A percentile compares a stretch with the other conserved stretches of the same genome.
Conservation (phyloP, 2,888 invertebrate genomes). For the Tenthredo mesomela region DNA sequence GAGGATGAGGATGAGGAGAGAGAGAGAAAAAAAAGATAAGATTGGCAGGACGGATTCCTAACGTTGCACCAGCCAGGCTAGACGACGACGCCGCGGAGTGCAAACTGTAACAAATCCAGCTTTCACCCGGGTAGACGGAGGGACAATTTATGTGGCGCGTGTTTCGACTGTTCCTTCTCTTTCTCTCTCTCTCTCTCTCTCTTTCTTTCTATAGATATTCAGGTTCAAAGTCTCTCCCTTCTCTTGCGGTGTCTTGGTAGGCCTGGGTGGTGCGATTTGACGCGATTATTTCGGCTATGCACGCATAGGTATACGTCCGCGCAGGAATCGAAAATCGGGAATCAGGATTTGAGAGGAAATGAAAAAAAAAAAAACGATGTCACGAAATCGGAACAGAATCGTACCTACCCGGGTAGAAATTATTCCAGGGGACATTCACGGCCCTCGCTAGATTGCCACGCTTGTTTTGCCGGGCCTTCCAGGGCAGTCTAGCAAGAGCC, state of each 20-base stretch:
- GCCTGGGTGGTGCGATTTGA: neutral
- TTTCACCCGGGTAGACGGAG: constrained; percentile 76
- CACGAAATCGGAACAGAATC: no score
- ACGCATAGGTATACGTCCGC: no score
- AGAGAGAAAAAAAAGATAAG: constrained; percentile 47
- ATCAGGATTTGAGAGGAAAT: neutral
- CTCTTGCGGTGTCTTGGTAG: neutral
- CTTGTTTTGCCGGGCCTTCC: no score
- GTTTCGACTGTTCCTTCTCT: constrained; percentile 67
- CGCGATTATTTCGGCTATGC: neutral
- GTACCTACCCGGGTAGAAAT: no score
- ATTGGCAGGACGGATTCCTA: constrained; percentile 59
- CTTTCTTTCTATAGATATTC: constrained; percentile 49
- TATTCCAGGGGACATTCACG: no score
- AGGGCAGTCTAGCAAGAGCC: no score
- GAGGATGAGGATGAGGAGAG: neutral
- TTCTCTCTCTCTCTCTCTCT: constrained; percentile 51
- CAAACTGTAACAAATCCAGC: constrained; percentile 78
- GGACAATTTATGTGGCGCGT: constrained; percentile 77
- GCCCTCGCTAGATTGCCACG: no score
- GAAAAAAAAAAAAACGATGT: no score
- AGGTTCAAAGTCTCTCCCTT: constrained; percentile 3
- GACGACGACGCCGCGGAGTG: constrained; percentile 72
- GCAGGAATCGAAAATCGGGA: neutral
- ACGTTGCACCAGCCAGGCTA: constrained; percentile 61